Percentiles rank a stretch among this genome's conserved stretches.
These are phyloP conservation scores for Helarctos malayanus DNA, from an alignment of 2,797 vertebrate genomes.

Conservation along the genomic window DNA sequence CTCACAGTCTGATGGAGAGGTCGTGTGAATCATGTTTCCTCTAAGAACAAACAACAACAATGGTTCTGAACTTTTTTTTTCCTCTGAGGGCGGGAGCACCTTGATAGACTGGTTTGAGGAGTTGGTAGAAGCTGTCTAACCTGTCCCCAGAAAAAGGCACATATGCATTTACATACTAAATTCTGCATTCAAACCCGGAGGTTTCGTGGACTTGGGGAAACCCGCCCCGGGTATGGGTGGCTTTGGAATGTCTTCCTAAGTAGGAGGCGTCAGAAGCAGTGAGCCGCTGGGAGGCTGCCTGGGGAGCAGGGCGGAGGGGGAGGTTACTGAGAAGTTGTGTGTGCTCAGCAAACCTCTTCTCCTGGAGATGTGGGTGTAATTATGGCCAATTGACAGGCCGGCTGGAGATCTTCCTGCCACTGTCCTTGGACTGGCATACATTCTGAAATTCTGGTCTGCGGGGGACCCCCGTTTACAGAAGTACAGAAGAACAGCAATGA, in stretches of 20 bases:
- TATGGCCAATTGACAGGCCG: rapidly evolving
- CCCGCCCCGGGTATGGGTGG: not conserved
- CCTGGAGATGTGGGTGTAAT: not conserved
- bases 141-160: not conserved
- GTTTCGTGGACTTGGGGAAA: rapidly evolving
- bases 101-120: rapidly evolving
- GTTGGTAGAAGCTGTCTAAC: rapidly evolving
- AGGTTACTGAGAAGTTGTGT: rapidly evolving
- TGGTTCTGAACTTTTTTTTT: not conserved
- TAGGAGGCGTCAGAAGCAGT: not conserved
- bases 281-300: rapidly evolving
- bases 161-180: rapidly evolving
- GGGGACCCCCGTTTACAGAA: not conserved
- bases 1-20: too few species aligned
- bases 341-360: rapidly evolving
- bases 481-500: too few species aligned
- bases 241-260: not conserved
- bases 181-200: not conserved
- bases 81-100: rapidly evolving
- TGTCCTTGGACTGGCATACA: rapidly evolving
- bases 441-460: not conserved
- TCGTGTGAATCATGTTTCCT: not conserved
- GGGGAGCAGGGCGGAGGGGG: too few species aligned
- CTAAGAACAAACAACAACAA: not conserved
- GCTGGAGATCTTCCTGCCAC: rapidly evolving